Conservation (phyloP, 1,140 invertebrate species). For the Globodera ellingtonae region DNA sequence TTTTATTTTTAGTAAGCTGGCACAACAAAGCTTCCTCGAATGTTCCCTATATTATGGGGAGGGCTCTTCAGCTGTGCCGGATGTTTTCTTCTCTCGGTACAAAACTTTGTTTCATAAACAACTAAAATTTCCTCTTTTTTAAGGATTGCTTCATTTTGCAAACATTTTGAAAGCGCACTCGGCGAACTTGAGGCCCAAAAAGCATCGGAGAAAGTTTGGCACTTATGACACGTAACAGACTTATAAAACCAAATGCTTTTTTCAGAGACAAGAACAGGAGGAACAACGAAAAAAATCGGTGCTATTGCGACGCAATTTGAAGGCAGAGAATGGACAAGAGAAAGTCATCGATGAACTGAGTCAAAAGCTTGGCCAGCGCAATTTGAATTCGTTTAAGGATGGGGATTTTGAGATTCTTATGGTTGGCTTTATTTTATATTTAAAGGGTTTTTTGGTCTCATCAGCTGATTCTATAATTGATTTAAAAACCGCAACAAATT, state of each 20-base stretch:
- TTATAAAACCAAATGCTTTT: not conserved
- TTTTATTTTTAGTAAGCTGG: conserved; percentile 26
- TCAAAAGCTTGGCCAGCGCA: not conserved
- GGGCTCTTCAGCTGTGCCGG: conserved; percentile 16
- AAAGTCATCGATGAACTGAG: not conserved
- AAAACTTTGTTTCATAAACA: not conserved
- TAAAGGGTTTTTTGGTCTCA: not conserved
- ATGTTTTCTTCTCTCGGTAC: conserved; percentile 33
- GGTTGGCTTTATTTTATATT: not conserved
- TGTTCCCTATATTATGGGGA: conserved; percentile 45
- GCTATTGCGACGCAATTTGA: not conserved
- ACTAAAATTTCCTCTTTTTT: not conserved
- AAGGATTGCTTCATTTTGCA: conserved; percentile 39
- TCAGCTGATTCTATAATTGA: not conserved
- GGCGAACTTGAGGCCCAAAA: conserved; percentile 25
- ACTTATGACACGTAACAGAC: not conserved
- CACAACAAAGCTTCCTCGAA: conserved; percentile 40
- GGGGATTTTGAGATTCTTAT: not conserved
- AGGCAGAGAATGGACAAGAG: not conserved
- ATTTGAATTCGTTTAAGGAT: not conserved
- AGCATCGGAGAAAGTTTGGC: not conserved
- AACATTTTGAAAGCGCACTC: conserved; percentile 37
- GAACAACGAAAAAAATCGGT: not conserved
- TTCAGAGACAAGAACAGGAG: not conserved
- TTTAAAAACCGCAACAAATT: too few relatives aligned